Base-by-base conservation (phyloP, 2,888 invertebrate genomes). In the Unio delphinus region DNA sequence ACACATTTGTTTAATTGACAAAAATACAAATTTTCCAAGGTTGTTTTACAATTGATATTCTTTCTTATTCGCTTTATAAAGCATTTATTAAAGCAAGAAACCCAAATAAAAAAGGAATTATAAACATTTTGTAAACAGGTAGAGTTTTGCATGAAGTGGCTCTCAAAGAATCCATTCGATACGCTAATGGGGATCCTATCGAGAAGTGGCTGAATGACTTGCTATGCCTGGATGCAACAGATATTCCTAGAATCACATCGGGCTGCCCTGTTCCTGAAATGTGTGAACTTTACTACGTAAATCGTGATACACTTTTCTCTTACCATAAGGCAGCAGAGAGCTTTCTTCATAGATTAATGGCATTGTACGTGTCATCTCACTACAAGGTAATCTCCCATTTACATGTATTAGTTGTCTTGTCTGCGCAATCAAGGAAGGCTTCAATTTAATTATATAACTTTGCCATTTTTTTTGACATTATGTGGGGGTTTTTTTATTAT, bases 311-410 rank as follows among this genome's bases (percentile, higher is more conserved):
- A 0, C 90, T 99, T 54, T 99, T 99, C 91, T 98, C 97, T 68
- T 99, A 96, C 89, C 98, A 99, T 88, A 95, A 95, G 87, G 97
- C 97, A 11, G 91, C 92, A 0, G 92, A 92, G 80, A 93, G 94
- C 4, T 99, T 99, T 90, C 91, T 99, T 17, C 97, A 98, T 83
- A 92, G 96, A 72, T 89, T 99, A 17, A 96, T 99, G 79, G 93
- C 96, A 20, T 93, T 99, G 61, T 98, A 97, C 89, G 99, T 99
- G 0, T 94, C 99, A 0, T 98, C 99, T 8, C 99, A 99, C 91
- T 99, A 99, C 89, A 99, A 99, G 92, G 95, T 91, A 78, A 55
- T 73, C 26, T 64, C 15, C 30, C 26, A 15, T 59, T 11, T 23
- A n/a, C 59, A 26, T 11, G 18, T n/a, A n/a, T 58, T 15, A 45